phyloP scores from a whole-genome alignment of 2,888 invertebrate genomes.

The Hydriomena furcata region DNA sequence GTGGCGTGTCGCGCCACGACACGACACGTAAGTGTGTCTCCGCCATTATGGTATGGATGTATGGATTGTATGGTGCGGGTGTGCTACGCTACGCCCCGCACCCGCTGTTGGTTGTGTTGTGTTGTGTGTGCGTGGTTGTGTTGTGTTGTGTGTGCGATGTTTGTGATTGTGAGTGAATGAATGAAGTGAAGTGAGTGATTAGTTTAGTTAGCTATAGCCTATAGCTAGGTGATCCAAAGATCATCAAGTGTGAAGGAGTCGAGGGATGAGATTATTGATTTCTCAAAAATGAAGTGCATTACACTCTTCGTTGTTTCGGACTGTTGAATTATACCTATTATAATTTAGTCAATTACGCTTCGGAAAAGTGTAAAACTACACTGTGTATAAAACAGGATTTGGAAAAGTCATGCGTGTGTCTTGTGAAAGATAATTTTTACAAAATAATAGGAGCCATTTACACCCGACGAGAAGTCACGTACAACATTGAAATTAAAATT shows the following conservation, averaged over 20 bases:
- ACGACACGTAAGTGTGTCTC: no score
- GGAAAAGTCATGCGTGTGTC: constrained; percentile 6
- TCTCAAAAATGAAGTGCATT: no score
- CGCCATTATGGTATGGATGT: no score
- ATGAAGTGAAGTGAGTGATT: no score
- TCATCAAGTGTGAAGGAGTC: no score
- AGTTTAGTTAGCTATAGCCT: no score
- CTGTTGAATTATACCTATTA: background rate
- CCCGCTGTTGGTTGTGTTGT: no score
- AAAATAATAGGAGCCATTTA: constrained; percentile 83
- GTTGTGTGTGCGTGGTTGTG: background rate
- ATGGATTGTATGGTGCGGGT: no score
- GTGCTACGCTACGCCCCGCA: no score
- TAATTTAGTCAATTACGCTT: background rate
- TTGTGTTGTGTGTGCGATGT: background rate
- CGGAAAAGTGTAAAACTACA: background rate
- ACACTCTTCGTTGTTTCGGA: background rate
- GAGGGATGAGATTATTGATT: no score
- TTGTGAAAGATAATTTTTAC: constrained; percentile 31
- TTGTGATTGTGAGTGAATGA: background rate
- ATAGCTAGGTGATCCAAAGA: no score
- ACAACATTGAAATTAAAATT: constrained; percentile 34
- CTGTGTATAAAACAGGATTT: constrained; percentile 3
- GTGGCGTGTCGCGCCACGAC: no score
- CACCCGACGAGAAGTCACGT: constrained; percentile 81